phyloP scores from a whole-genome alignment of 2,888 invertebrate genomes.

The Odontocolon sp. region DNA sequence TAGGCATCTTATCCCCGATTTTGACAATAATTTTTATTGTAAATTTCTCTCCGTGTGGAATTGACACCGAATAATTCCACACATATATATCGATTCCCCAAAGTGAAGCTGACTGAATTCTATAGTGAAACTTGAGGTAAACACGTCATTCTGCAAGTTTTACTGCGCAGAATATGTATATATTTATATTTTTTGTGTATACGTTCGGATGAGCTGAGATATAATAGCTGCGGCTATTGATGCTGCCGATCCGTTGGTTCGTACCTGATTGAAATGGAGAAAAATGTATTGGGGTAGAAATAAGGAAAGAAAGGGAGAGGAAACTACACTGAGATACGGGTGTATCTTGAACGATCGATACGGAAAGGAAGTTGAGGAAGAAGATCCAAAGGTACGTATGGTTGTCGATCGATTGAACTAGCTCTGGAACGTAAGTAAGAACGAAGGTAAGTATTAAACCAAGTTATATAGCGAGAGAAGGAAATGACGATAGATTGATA shows the following conservation, averaged over 20 bases:
- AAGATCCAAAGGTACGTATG: slow-evolving; percentile 22
- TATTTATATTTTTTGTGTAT: neutral
- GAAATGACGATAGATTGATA: neutral
- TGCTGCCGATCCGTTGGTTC: slow-evolving; percentile 20
- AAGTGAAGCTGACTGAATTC: too few relatives aligned
- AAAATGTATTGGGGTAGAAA: neutral
- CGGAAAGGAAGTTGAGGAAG: neutral
- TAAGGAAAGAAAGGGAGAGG: neutral
- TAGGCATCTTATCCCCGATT: too few relatives aligned
- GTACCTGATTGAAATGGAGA: slow-evolving; percentile 9
- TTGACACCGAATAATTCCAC: too few relatives aligned
- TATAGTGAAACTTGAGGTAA: too few relatives aligned
- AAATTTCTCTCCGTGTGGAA: too few relatives aligned
- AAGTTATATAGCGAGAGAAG: neutral
- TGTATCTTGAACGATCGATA: slow-evolving; percentile 29
- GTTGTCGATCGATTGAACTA: slow-evolving; percentile 35
- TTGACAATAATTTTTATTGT: too few relatives aligned
- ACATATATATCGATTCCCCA: too few relatives aligned
- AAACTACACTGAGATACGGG: slow-evolving; percentile 26
- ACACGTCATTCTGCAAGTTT: too few relatives aligned
- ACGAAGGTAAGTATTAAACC: too few relatives aligned
- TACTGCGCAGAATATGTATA: too few relatives aligned
- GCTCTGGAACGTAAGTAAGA: slow-evolving; percentile 19
- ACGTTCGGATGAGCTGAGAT: neutral
- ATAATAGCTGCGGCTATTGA: slow-evolving; percentile 38